Percentiles rank a stretch among this genome's conserved stretches.
Evolutionary conservation across 2,797 vertebrate species (phyloP).

Genomic region (Eospalax fontanierii): DNA sequence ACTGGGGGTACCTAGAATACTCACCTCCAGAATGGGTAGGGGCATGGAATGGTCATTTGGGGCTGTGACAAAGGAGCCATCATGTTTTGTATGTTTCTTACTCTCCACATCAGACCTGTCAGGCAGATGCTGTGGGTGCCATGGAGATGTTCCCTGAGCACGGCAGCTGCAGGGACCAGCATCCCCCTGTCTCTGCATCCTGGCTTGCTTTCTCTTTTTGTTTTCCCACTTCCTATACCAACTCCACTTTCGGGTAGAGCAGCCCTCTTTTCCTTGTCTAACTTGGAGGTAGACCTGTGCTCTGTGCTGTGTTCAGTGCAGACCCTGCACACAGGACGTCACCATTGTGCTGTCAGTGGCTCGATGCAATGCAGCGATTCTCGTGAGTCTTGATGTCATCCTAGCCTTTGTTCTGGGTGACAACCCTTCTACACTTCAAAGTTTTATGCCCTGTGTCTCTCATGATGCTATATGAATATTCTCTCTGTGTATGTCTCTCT

Average conservation of each 20-base stretch:
- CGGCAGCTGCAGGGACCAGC: fast-evolving
- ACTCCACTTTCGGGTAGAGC: fast-evolving
- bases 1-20: neutral
- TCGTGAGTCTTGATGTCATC: neutral
- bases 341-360: fast-evolving
- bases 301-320: neutral
- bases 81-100: too few relatives aligned
- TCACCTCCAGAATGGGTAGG: fast-evolving
- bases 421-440: neutral
- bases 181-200: neutral
- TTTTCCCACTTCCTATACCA: neutral
- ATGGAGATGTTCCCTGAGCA: fast-evolving
- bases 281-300: fast-evolving
- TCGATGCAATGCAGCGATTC: fast-evolving
- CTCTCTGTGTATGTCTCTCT: neutral
- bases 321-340: too few relatives aligned
- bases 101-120: fast-evolving
- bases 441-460: fast-evolving
- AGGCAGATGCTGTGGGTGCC: fast-evolving
- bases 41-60: neutral
- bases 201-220: neutral
- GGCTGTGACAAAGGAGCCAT: neutral
- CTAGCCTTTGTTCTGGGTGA: neutral
- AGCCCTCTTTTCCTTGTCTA: fast-evolving
- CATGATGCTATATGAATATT: neutral